phyloP scores from a whole-genome alignment of 2,797 vertebrate genomes.

The Odontamblyopus lacepedii region DNA sequence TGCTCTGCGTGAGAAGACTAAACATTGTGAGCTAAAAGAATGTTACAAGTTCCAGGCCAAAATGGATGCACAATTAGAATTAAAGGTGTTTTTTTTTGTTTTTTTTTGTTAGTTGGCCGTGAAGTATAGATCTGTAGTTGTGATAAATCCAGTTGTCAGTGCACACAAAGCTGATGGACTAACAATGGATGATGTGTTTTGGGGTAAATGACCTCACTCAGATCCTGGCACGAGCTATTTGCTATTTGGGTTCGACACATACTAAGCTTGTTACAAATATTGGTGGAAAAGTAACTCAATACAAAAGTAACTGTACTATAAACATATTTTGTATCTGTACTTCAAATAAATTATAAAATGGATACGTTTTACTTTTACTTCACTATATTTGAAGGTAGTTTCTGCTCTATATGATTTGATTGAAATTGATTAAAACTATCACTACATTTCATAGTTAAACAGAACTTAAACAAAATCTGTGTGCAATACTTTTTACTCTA shows the following conservation, averaged over 20 bases:
- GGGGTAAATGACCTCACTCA: slow-evolving; percentile 55
- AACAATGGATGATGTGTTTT: slow-evolving; percentile 59
- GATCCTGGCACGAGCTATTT: slow-evolving; percentile 33
- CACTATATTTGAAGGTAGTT: too few species aligned
- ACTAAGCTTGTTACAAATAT: neutral
- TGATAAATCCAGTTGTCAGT: slow-evolving; percentile 1
- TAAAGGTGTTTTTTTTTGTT: neutral
- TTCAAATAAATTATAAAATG: too few species aligned
- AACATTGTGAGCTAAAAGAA: slow-evolving; percentile 1
- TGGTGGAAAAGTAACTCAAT: too few species aligned
- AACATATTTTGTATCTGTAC: too few species aligned
- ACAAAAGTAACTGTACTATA: too few species aligned
- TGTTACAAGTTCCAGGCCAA: neutral
- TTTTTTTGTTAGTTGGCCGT: slow-evolving; percentile 1
- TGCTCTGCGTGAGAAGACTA: neutral
- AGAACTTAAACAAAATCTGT: too few species aligned
- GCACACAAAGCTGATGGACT: slow-evolving; percentile 27
- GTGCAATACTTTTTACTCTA: too few species aligned
- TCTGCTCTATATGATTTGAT: too few species aligned
- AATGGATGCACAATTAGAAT: neutral
- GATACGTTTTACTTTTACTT: too few species aligned
- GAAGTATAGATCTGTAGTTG: slow-evolving; percentile 15
- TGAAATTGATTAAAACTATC: too few species aligned
- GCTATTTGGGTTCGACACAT: slow-evolving; percentile 26
- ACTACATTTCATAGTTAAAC: too few species aligned